Evolutionary conservation across 2,888 invertebrate species (phyloP).

Genomic region (Digitonthophagus gazella): DNA sequence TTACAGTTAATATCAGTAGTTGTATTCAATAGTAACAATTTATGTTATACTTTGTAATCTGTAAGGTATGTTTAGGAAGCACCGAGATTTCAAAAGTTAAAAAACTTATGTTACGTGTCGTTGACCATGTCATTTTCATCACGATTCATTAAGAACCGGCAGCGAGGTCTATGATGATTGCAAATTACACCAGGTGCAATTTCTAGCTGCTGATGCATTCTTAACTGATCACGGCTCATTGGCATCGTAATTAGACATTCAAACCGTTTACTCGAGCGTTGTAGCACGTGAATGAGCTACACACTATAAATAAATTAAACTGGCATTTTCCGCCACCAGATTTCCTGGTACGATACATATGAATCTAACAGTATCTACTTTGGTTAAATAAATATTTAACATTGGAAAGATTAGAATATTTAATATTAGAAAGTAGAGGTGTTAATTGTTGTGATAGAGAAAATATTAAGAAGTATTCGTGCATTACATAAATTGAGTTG

Average conservation of each 20-base stretch:
- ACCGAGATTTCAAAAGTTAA: too few relatives aligned
- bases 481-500: too few relatives aligned
- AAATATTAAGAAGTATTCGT: too few relatives aligned
- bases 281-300: background rate
- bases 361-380: background rate
- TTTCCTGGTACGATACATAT: conserved; percentile 1
- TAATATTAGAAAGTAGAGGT: too few relatives aligned
- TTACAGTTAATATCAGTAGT: too few relatives aligned
- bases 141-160: background rate
- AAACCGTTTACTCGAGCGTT: conserved; percentile 4
- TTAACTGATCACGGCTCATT: background rate
- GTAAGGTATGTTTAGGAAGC: too few relatives aligned
- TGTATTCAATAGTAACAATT: too few relatives aligned
- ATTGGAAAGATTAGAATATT: background rate
- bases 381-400: background rate
- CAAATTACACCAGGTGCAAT: background rate
- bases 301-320: conserved; percentile 6
- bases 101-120: too few relatives aligned
- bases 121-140: background rate
- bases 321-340: background rate
- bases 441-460: too few relatives aligned
- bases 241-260: background rate
- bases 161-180: background rate
- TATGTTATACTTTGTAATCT: too few relatives aligned
- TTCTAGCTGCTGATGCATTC: background rate